A percentile compares a stretch with the other conserved stretches of the same genome.
phyloP scores from a whole-genome alignment of 2,888 invertebrate species.

The Eupeodes luniger region DNA sequence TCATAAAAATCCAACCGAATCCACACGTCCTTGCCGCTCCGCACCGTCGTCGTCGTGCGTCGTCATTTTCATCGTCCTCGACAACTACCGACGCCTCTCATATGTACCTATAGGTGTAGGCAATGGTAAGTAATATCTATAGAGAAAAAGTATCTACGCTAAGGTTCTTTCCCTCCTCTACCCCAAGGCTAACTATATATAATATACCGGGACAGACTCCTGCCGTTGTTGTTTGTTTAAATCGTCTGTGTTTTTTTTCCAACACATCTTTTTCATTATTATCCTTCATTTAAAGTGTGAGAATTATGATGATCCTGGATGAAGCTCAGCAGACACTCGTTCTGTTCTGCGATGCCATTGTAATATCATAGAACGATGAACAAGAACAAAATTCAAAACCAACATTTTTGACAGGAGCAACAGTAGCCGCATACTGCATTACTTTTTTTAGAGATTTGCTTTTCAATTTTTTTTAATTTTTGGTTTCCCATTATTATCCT shows the following conservation, averaged over 20 bases:
- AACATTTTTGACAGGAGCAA: conserved; percentile 63
- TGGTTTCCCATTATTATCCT: conserved; percentile 63
- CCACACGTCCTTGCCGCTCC: conserved; percentile 16
- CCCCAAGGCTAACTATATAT: conserved; percentile 15
- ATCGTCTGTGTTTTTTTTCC: neutral
- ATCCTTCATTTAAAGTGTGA: conserved; percentile 67
- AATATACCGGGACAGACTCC: neutral
- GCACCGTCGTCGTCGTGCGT: neutral
- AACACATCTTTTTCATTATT: conserved; percentile 15
- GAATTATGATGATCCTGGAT: conserved; percentile 67
- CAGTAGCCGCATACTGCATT: conserved; percentile 24
- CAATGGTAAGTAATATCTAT: conserved; percentile 17
- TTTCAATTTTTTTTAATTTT: conserved; percentile 41
- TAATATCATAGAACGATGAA: conserved; percentile 29
- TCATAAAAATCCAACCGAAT: conserved; percentile 42
- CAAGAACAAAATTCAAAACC: neutral
- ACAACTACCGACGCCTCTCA: neutral
- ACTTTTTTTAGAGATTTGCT: conserved; percentile 28
- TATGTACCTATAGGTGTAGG: neutral
- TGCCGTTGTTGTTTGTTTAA: conserved; percentile 62
- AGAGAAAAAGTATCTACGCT: conserved; percentile 55
- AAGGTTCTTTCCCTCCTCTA: conserved; percentile 36
- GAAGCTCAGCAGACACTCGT: conserved; percentile 33
- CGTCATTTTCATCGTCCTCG: neutral
- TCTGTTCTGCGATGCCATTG: conserved; percentile 15